Evolutionary conservation across 2,888 invertebrate genomes (phyloP).

Genomic region (Chydorus sphaericus): DNA sequence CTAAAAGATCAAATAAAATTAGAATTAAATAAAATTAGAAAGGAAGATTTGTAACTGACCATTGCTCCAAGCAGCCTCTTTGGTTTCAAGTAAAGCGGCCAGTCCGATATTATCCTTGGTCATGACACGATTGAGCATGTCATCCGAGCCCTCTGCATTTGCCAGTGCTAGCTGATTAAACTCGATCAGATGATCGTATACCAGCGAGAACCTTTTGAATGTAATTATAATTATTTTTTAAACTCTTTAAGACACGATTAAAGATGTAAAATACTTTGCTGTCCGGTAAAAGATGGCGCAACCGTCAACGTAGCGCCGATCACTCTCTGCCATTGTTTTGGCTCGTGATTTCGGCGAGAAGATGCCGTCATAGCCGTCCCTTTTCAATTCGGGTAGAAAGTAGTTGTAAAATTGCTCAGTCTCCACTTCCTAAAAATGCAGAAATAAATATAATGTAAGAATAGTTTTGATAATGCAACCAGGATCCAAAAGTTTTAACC

Average conservation of each 20-base stretch:
- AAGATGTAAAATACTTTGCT: conserved; percentile 52
- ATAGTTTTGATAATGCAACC: too few relatives aligned
- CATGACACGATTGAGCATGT: conserved; percentile 97
- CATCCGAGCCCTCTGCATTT: conserved; percentile 92
- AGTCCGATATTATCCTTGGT: conserved; percentile 98
- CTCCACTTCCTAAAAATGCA: conserved; percentile 95
- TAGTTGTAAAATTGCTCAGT: conserved; percentile 97
- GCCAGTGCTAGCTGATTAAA: conserved; percentile 98
- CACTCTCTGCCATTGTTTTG: conserved; percentile 93
- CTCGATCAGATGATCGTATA: conserved; percentile 93
- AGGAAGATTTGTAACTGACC: conserved; percentile 34
- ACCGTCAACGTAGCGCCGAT: conserved; percentile 94
- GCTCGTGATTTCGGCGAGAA: conserved; percentile 97
- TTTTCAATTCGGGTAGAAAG: conserved; percentile 85
- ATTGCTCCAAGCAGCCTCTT: conserved; percentile 85
- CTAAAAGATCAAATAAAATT: conserved; percentile 27
- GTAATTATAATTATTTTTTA: conserved; percentile 18
- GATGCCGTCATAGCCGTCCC: conserved; percentile 84
- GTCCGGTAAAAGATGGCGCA: conserved; percentile 96
- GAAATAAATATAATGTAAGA: too few relatives aligned
- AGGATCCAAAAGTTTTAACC: too few relatives aligned
- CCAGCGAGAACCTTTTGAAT: conserved; percentile 77
- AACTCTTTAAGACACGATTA: not conserved
- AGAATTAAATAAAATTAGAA: too few relatives aligned
- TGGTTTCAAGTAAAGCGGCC: conserved; percentile 86